Evolutionary conservation across 2,113 vertebrate species (phyloP), one percentile per base, ranked within the genome.

Genomic region (Pygoscelis adeliae): DNA sequence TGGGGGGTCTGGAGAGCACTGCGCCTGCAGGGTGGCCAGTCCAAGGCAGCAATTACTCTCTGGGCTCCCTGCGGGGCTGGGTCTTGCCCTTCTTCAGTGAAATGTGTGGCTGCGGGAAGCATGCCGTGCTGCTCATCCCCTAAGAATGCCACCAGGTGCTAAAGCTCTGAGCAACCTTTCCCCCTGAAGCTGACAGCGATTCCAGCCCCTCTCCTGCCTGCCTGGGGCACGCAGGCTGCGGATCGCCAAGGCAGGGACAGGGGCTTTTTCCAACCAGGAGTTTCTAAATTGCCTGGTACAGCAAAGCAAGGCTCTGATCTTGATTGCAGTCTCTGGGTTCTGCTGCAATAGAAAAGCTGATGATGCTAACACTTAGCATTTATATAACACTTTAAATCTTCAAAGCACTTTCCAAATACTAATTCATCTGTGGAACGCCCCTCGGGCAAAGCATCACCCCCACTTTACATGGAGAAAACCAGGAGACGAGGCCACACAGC

Each of bases 161-260:
- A 1, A 18, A 16, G 49, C 44, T 55, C 30, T 53, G 81, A 44
- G 49, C 42, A 49, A 5, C 32, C 56, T 46, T 26, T 22, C 5
- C 17, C 38, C 26, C 5, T 4, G 27, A 2, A 15, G 17, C 44
- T 8, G 20, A 4, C 32, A 27, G 63, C 0, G 4, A 4, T 13
- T 30, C 32, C 61, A 40, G 44, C 55, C 50, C n/a, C 7, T 12
- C 56, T 34, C 14, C 53, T 8, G 10, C 34, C 17, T 11, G 18
- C 61, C 34, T 9, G 9, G 55, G 56, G 19, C 79, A 26, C 1
- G 0, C 23, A 11, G 52, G 44, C 25, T 15, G 8, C 3, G 5
- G 17, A 9, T 46, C 0, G 0, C 29, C 5, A 9, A 6, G 30
- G 50, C 13, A 32, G 55, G 38, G 15, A 18, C 13, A 18, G 10